These are phyloP conservation scores for Axea sp. DNA, from an alignment of 2,888 invertebrate species.

Conservation along the genomic window DNA sequence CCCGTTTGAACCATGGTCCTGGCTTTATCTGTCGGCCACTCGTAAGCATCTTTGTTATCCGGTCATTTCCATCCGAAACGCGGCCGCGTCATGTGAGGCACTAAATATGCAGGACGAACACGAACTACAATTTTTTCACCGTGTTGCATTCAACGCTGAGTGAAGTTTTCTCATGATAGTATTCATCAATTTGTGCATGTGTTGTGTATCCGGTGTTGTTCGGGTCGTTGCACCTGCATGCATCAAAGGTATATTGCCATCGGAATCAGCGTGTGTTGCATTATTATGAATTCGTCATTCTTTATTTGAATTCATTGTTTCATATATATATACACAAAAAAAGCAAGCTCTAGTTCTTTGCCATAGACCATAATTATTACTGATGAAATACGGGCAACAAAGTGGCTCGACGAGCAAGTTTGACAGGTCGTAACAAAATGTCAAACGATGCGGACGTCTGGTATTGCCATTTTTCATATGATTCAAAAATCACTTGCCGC, in stretches of 20 bases:
- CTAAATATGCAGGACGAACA: slow-evolving; percentile 6
- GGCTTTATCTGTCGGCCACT: slow-evolving; percentile 46
- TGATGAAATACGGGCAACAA: neutral
- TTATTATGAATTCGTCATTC: slow-evolving; percentile 12
- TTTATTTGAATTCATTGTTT: neutral
- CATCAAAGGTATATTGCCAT: slow-evolving; percentile 22
- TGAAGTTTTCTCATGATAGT: slow-evolving; percentile 6
- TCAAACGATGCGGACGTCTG: slow-evolving; percentile 4
- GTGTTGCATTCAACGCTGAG: neutral
- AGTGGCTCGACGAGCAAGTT: slow-evolving; percentile 4
- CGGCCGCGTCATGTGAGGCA: slow-evolving; percentile 30
- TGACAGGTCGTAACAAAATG: slow-evolving; percentile 6
- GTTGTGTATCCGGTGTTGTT: slow-evolving; percentile 34
- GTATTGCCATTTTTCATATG: slow-evolving; percentile 18
- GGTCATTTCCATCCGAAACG: slow-evolving; percentile 42
- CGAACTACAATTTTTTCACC: slow-evolving; percentile 3
- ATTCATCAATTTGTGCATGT: slow-evolving; percentile 12
- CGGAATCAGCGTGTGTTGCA: neutral
- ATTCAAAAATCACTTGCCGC: too few relatives aligned
- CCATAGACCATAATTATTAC: too few relatives aligned
- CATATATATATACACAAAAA: too few relatives aligned
- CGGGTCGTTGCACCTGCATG: slow-evolving; percentile 45
- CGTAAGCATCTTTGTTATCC: slow-evolving; percentile 53
- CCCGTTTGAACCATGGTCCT: slow-evolving; percentile 53
- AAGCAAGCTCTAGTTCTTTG: too few relatives aligned